phyloP scores from a whole-genome alignment of 2,113 vertebrate species.

The Epinephelus cyanopodus region DNA sequence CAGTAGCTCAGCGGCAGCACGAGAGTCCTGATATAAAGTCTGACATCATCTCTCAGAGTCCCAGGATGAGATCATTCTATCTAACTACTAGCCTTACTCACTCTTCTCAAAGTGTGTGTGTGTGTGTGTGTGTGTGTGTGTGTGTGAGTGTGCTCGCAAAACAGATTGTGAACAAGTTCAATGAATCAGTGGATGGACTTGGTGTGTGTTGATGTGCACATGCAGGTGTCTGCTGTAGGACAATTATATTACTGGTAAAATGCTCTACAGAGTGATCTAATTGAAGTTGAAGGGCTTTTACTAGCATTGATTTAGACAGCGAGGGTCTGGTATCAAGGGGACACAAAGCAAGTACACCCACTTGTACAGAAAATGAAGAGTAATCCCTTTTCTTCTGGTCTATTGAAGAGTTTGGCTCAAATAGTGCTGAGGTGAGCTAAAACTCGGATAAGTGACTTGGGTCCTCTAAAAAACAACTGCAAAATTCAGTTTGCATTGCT shows the following conservation, averaged over 20 bases:
- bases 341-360: constrained; percentile 22
- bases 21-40: constrained; percentile 65
- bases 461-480: neutral
- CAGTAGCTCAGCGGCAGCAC: constrained; percentile 41
- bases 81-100: constrained; percentile 43
- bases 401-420: constrained; percentile 9
- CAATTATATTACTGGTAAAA: constrained; percentile 55
- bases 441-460: neutral
- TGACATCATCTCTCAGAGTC: constrained; percentile 81
- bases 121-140: constrained; percentile 31
- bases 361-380: constrained; percentile 17
- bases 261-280: constrained; percentile 51
- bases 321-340: constrained; percentile 20
- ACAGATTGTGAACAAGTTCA: neutral
- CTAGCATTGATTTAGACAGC: constrained; percentile 47
- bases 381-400: constrained; percentile 2
- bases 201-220: neutral
- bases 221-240: constrained; percentile 43
- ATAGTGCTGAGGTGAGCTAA: constrained; percentile 10
- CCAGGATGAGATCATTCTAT: constrained; percentile 74
- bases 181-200: neutral
- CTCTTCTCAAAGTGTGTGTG: constrained; percentile 19
- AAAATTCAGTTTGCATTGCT: neutral
- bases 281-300: constrained; percentile 71
- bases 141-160: constrained; percentile 4